Conservation (phyloP, 1,140 invertebrate species). For the Ceratina calcarata region DNA sequence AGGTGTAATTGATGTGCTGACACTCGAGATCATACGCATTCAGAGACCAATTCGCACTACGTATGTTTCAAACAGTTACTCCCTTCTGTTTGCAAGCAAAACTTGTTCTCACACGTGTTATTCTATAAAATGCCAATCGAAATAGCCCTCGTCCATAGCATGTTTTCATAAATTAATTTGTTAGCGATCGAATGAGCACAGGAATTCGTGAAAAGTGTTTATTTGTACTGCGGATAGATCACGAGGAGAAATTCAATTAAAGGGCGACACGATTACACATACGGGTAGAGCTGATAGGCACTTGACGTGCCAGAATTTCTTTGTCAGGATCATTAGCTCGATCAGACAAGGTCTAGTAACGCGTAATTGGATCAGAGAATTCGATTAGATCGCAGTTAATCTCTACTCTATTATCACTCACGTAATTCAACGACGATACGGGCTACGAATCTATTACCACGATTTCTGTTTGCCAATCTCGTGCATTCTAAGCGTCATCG, state of each 20-base stretch:
- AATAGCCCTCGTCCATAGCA: too few relatives aligned
- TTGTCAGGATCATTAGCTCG: background rate
- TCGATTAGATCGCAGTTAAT: background rate
- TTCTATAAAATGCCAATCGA: too few relatives aligned
- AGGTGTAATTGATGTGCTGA: slow-evolving; percentile 31
- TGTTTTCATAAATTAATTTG: too few relatives aligned
- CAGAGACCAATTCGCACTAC: background rate
- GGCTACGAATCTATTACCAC: background rate
- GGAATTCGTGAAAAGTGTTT: too few relatives aligned
- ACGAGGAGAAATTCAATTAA: too few relatives aligned
- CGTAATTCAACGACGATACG: background rate
- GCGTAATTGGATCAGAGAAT: background rate
- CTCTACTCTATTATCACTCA: background rate
- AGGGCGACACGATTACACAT: too few relatives aligned
- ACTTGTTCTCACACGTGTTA: too few relatives aligned
- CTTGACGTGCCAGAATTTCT: background rate
- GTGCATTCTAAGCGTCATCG: slow-evolving; percentile 10
- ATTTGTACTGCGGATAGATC: too few relatives aligned
- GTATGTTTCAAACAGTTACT: background rate
- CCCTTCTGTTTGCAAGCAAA: background rate
- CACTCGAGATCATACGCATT: slow-evolving; percentile 32
- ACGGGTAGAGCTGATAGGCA: too few relatives aligned
- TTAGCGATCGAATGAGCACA: too few relatives aligned
- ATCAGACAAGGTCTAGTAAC: background rate
- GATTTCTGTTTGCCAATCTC: slow-evolving; percentile 2